Conservation (phyloP, 2,888 invertebrate genomes). For the Torymus auratus region DNA sequence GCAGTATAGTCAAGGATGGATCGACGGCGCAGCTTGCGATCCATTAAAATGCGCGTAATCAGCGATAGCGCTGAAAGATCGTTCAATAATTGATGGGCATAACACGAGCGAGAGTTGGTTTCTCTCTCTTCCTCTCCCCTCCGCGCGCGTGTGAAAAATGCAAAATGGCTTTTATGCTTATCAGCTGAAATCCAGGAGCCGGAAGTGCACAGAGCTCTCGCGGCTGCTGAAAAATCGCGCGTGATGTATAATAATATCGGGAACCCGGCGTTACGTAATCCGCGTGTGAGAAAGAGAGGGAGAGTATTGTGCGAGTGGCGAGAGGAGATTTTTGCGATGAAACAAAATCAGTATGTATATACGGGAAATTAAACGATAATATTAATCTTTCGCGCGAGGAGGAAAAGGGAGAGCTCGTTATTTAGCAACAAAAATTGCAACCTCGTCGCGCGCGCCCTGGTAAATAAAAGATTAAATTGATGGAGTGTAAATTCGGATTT, state of each 20-base stretch:
- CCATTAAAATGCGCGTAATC: slow-evolving; percentile 47
- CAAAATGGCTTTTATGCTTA: slow-evolving; percentile 43
- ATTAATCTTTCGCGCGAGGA: slow-evolving; percentile 20
- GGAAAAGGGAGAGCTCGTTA: background rate
- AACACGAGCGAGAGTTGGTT: background rate
- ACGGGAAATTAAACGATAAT: slow-evolving; percentile 46
- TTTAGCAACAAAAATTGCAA: slow-evolving; percentile 8
- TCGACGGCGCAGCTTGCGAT: background rate
- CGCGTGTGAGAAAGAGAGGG: no score
- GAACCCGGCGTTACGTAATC: no score
- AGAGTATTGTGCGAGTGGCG: no score
- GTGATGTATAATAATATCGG: background rate
- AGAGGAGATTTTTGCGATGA: background rate
- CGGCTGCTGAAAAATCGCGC: slow-evolving; percentile 8
- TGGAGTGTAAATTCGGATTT: slow-evolving; percentile 15
- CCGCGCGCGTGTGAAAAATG: slow-evolving; percentile 28
- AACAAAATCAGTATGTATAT: slow-evolving; percentile 21
- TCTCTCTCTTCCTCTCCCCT: background rate
- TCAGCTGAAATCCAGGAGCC: slow-evolving; percentile 23
- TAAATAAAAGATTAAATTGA: slow-evolving; percentile 18
- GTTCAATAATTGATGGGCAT: slow-evolving; percentile 39
- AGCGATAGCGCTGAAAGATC: slow-evolving; percentile 33
- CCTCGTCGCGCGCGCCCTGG: background rate
- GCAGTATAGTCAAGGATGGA: slow-evolving; percentile 1
- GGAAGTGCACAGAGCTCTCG: no score